Evolutionary conservation across 2,113 vertebrate species (phyloP).

Genomic region (Dascyllus trimaculatus): DNA sequence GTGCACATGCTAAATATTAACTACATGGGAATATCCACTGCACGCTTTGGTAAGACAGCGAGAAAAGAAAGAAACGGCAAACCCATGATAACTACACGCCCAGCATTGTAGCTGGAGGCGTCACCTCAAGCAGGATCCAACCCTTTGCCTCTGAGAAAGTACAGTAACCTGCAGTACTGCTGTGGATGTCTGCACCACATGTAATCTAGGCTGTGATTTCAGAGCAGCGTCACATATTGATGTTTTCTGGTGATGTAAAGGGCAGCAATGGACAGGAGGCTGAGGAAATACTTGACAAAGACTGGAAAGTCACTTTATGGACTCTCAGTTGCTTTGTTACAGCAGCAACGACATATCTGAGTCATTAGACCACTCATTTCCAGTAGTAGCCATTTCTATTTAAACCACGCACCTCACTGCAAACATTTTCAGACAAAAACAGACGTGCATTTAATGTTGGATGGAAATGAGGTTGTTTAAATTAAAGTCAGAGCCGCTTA

Average conservation of each 20-base stretch:
- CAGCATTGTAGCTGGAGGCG: not conserved
- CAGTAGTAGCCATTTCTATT: not conserved
- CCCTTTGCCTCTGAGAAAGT: not conserved
- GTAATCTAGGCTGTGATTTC: not conserved
- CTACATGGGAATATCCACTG: not conserved
- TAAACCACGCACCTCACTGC: too few relatives aligned
- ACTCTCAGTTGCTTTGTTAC: not conserved
- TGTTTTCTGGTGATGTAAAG: not conserved
- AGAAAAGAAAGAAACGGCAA: conserved; percentile 3
- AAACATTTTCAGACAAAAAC: not conserved
- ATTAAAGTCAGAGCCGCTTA: not conserved
- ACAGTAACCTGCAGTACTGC: not conserved
- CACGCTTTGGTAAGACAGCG: not conserved
- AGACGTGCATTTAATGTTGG: not conserved
- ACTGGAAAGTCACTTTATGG: not conserved
- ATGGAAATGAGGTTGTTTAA: not conserved
- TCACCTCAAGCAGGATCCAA: not conserved
- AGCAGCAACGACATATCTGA: not conserved
- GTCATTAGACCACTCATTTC: not conserved
- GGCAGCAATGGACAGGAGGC: conserved; percentile 4
- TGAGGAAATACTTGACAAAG: conserved; percentile 1
- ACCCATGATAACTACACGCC: not conserved
- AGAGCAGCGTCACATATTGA: conserved; percentile 1
- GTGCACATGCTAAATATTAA: conserved; percentile 9
- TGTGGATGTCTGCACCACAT: conserved; percentile 5